Conservation (phyloP, 2,888 invertebrate genomes). For the Epistrophella euchroma region DNA sequence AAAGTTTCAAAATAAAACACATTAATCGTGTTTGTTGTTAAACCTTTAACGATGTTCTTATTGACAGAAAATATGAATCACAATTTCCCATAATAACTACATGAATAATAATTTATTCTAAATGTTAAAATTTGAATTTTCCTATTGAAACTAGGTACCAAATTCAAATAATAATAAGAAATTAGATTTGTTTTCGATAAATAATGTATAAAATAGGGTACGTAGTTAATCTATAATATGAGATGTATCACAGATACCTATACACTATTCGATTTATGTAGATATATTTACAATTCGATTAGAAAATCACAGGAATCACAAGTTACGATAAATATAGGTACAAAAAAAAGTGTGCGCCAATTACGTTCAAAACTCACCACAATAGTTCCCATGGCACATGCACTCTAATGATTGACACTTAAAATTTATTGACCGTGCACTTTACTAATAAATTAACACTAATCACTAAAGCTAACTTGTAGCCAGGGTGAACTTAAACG, state of each 20-base stretch:
- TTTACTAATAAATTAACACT: constrained; percentile 38
- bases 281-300: constrained; percentile 41
- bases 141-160: background rate
- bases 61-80: constrained; percentile 48
- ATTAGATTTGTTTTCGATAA: background rate
- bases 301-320: background rate
- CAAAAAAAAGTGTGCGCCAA: background rate
- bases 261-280: background rate
- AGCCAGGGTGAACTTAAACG: constrained; percentile 36
- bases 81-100: constrained; percentile 21
- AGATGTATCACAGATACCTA: background rate
- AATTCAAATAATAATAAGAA: background rate
- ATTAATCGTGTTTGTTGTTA: constrained; percentile 31
- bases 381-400: constrained; percentile 67
- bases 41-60: constrained; percentile 16
- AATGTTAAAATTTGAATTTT: constrained; percentile 10
- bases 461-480: constrained; percentile 25
- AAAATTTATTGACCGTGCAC: constrained; percentile 50
- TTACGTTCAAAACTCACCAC: constrained; percentile 54
- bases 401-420: constrained; percentile 52
- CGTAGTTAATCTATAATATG: too few species aligned
- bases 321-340: background rate
- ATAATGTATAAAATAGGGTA: too few species aligned
- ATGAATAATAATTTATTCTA: background rate
- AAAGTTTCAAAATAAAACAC: constrained; percentile 44